phyloP scores from a whole-genome alignment of 2,888 invertebrate genomes.

The Drosophila mayaguana region DNA sequence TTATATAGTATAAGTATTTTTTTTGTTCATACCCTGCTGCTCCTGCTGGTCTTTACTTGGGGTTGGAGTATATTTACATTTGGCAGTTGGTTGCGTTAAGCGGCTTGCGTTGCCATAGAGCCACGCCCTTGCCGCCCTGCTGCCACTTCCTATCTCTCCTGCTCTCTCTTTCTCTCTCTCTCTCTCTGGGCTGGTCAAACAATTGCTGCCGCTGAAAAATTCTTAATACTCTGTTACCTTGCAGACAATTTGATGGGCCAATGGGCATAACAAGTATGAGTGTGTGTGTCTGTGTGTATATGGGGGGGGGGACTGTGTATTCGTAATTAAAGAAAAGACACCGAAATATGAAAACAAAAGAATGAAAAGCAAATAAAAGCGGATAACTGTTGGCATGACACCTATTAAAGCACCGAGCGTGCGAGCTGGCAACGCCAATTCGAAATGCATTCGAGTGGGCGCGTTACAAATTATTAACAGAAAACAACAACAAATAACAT shows the following conservation, averaged over 20 bases:
- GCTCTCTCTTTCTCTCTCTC: background rate
- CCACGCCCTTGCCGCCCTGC: background rate
- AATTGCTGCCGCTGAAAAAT: constrained; percentile 71
- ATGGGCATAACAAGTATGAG: constrained; percentile 44
- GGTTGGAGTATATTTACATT: constrained; percentile 77
- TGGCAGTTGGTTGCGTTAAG: constrained; percentile 80
- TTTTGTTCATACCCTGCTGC: constrained; percentile 7
- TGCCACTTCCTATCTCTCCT: background rate
- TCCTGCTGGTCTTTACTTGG: constrained; percentile 45
- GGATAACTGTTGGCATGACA: constrained; percentile 71
- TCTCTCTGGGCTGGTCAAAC: constrained; percentile 53
- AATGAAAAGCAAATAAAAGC: constrained; percentile 53
- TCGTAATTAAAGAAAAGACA: constrained; percentile 74
- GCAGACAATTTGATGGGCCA: constrained; percentile 71
- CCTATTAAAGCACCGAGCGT: constrained; percentile 26
- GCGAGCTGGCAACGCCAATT: constrained; percentile 7
- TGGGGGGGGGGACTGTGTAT: constrained; percentile 20
- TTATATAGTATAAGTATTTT: constrained; percentile 67
- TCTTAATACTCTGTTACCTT: constrained; percentile 79
- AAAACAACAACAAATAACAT: background rate
- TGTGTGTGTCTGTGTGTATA: constrained; percentile 10
- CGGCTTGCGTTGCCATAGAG: constrained; percentile 75
- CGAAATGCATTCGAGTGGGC: constrained; percentile 5
- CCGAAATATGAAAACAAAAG: constrained; percentile 45
- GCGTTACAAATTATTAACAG: background rate